Percentiles rank a stretch among this genome's conserved stretches.
phyloP scores from a whole-genome alignment of 2,113 vertebrate genomes.

The Myiozetetes cayanensis region DNA sequence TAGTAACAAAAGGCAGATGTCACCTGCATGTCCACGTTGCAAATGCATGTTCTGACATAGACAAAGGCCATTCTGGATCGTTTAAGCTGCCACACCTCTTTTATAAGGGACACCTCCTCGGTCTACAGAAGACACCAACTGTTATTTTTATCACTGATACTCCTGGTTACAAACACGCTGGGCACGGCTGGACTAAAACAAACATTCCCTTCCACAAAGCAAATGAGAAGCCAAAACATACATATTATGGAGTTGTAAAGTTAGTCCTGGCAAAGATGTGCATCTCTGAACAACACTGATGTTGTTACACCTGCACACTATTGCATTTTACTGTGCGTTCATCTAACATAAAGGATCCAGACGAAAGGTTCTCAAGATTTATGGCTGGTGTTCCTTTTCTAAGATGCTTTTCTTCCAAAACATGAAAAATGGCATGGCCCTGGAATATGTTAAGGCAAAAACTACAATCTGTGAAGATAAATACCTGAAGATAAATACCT shows the following conservation, averaged over 20 bases:
- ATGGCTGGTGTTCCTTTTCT: not conserved
- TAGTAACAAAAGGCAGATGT: not conserved
- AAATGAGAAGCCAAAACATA: not conserved
- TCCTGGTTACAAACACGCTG: not conserved
- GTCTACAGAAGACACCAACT: not conserved
- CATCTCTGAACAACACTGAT: not conserved
- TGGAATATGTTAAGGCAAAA: conserved; percentile 5
- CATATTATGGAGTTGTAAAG: not conserved
- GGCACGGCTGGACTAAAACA: not conserved
- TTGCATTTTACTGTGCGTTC: not conserved
- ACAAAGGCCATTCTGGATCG: not conserved
- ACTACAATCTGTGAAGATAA: not conserved
- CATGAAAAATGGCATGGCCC: not conserved
- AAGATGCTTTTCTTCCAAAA: not conserved
- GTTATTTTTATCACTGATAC: not conserved
- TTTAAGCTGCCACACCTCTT: not conserved
- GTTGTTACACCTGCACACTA: not conserved
- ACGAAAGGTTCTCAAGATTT: not conserved
- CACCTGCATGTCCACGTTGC: not conserved
- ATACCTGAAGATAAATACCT: not conserved
- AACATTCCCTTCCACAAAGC: not conserved
- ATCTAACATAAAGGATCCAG: not conserved
- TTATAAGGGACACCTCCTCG: not conserved
- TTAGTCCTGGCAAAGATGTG: not conserved
- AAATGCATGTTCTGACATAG: not conserved